These are phyloP conservation scores for Polyommatus icarus DNA, from an alignment of 2,888 invertebrate species.

Conservation along the genomic window DNA sequence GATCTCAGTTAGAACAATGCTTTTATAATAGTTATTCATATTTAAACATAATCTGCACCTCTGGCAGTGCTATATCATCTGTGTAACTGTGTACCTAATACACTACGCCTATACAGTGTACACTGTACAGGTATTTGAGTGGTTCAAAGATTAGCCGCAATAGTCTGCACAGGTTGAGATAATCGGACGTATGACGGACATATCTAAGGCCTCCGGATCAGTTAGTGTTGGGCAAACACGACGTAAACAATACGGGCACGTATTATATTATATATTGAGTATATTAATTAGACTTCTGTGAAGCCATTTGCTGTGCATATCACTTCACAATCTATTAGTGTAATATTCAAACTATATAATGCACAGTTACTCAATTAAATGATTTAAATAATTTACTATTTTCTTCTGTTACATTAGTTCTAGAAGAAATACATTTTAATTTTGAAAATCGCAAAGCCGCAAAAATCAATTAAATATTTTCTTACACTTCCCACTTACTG, in stretches of 20 bases:
- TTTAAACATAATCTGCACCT: neutral
- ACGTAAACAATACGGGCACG: slow-evolving; percentile 25
- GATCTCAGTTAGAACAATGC: too few species aligned
- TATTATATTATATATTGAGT: slow-evolving; percentile 23
- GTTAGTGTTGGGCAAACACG: slow-evolving; percentile 20
- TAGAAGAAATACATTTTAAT: neutral
- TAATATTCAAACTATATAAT: neutral
- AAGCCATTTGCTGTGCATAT: slow-evolving; percentile 22
- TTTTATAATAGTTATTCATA: too few species aligned
- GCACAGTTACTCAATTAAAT: too few species aligned
- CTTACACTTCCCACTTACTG: neutral
- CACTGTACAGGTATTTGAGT: neutral
- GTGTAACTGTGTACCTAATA: neutral
- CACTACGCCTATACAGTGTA: neutral
- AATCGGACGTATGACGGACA: slow-evolving; percentile 34
- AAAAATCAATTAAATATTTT: neutral
- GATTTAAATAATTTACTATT: too few species aligned
- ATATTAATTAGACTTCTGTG: slow-evolving; percentile 3
- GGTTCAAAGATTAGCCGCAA: slow-evolving; percentile 20
- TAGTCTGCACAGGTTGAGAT: slow-evolving; percentile 28
- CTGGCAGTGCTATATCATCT: neutral
- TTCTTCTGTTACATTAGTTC: neutral
- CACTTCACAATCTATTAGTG: neutral
- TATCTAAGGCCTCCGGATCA: slow-evolving; percentile 32
- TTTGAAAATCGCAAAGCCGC: neutral